Conservation (phyloP, 2,113 vertebrate species). For the Piprites chloris region DNA sequence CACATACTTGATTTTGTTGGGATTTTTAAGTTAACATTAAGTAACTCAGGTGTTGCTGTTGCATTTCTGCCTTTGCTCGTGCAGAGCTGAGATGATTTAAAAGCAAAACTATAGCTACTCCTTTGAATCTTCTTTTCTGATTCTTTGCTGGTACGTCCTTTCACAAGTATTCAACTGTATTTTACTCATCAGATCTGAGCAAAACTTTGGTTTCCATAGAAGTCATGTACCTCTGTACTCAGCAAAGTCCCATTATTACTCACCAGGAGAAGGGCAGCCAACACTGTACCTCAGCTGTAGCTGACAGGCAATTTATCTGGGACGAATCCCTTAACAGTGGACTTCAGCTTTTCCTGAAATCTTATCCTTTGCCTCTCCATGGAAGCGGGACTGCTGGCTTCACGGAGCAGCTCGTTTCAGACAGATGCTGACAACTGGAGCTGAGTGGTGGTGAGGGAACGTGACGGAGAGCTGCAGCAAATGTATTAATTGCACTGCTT, state of each 20-base stretch:
- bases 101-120: neutral
- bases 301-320: constrained; percentile 10
- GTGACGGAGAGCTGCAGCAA: neutral
- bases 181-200: neutral
- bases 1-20: neutral
- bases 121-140: neutral
- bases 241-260: neutral
- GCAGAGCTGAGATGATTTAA: neutral
- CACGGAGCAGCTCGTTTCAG: neutral
- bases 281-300: neutral
- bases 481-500: neutral
- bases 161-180: neutral
- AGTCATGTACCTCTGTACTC: neutral
- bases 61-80: neutral
- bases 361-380: neutral
- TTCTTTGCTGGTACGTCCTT: neutral
- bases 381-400: neutral
- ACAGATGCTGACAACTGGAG: constrained; percentile 55
- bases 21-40: neutral
- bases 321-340: neutral
- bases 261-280: neutral
- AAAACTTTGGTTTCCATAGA: constrained; percentile 10
- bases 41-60: neutral
- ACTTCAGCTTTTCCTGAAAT: constrained; percentile 24
- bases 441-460: neutral